Percentiles rank a stretch among this genome's conserved stretches.
phyloP scores from a whole-genome alignment of 2,113 vertebrate genomes.

The Sturnira hondurensis region DNA sequence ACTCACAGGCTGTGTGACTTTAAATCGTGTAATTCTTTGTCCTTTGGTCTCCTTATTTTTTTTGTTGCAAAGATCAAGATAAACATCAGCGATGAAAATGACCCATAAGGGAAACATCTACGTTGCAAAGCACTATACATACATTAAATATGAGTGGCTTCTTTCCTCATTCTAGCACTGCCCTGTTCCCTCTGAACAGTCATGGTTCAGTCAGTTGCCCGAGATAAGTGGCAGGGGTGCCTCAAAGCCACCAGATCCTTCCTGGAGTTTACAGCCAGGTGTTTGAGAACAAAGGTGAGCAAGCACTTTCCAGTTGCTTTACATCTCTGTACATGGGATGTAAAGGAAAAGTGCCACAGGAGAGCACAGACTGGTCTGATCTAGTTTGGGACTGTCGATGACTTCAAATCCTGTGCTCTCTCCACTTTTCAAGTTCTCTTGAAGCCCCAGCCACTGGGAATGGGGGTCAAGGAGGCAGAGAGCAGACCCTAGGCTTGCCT shows the following conservation, averaged over 20 bases:
- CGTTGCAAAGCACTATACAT: background rate
- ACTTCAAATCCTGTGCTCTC: background rate
- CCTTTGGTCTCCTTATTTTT: background rate
- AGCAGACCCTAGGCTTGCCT: background rate
- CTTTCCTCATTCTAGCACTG: background rate
- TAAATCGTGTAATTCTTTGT: background rate
- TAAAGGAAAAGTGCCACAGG: background rate
- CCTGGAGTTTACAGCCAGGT: background rate
- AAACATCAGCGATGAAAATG: background rate
- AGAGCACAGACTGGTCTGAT: background rate
- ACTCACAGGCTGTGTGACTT: background rate
- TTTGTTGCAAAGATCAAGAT: background rate
- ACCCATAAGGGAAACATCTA: background rate
- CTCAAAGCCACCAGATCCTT: background rate
- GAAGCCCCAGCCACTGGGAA: background rate
- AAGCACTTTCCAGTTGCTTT: background rate
- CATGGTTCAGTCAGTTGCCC: background rate
- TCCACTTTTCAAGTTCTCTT: background rate
- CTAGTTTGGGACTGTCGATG: background rate
- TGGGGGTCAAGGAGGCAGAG: background rate
- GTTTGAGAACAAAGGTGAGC: background rate
- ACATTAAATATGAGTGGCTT: background rate
- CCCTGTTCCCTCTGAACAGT: background rate
- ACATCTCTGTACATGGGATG: too few species aligned
- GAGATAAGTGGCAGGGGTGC: background rate